Conservation (phyloP, 1,140 invertebrate species). For the Elysia chlorotica region DNA sequence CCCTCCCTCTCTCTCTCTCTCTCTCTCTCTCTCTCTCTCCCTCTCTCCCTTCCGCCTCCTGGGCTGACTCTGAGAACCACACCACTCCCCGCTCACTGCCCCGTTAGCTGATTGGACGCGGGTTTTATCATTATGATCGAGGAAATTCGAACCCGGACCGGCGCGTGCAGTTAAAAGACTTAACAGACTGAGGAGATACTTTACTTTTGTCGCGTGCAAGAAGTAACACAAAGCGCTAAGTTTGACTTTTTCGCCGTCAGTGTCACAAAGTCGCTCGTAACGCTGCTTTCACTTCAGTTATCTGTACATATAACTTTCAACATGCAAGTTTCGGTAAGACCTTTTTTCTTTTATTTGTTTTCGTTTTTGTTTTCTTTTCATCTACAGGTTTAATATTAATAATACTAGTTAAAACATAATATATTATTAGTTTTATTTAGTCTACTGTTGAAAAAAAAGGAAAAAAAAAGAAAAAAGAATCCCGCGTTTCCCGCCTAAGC, state of each 20-base stretch:
- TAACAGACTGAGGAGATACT: too few relatives aligned
- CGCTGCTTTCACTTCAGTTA: too few relatives aligned
- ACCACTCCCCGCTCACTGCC: not conserved
- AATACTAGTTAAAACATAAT: not conserved
- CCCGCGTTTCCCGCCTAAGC: not conserved
- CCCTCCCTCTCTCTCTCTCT: constrained; percentile 1
- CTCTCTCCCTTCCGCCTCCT: not conserved
- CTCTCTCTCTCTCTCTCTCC: constrained; percentile 3
- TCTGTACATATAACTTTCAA: too few relatives aligned
- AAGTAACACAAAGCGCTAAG: too few relatives aligned
- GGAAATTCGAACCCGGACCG: not conserved
- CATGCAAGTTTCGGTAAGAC: too few relatives aligned
- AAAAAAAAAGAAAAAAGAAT: not conserved
- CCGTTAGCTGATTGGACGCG: not conserved
- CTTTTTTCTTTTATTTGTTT: too few relatives aligned
- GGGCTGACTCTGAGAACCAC: too few relatives aligned
- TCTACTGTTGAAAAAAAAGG: not conserved
- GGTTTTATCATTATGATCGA: not conserved
- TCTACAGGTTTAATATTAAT: constrained; percentile 1
- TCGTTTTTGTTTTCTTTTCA: constrained; percentile 1
- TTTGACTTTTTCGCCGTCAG: too few relatives aligned
- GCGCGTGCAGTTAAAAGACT: not conserved
- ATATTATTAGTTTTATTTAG: not conserved
- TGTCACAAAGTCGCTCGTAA: too few relatives aligned
- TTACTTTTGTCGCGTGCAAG: too few relatives aligned